A percentile compares a stretch with the other conserved stretches of the same genome.
Conservation (phyloP, 2,888 invertebrate genomes). For the Atrina japonica region DNA sequence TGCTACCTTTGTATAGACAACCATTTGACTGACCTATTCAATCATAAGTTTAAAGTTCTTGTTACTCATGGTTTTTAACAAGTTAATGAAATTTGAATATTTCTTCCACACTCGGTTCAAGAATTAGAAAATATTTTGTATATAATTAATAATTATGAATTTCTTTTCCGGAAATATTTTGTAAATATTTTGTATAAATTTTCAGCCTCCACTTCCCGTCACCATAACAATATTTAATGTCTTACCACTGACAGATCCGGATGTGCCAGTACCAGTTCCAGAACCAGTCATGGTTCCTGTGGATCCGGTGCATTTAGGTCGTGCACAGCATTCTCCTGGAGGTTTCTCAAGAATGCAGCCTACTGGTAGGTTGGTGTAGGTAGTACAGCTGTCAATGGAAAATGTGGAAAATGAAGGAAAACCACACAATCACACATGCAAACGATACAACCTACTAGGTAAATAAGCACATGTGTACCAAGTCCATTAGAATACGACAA, state of each 20-base stretch:
- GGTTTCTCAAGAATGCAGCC: slow-evolving; percentile 57
- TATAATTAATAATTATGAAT: no score
- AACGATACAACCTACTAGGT: no score
- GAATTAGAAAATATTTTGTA: no score
- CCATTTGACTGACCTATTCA: slow-evolving; percentile 44
- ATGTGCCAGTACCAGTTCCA: slow-evolving; percentile 41
- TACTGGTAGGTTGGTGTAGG: slow-evolving; percentile 58
- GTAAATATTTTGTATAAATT: no score
- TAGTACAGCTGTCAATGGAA: slow-evolving; percentile 56
- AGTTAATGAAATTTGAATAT: no score
- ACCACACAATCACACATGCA: background rate
- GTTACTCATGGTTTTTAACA: background rate
- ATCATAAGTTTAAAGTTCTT: background rate
- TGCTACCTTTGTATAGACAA: slow-evolving; percentile 56
- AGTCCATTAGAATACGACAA: no score
- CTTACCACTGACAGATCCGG: slow-evolving; percentile 21
- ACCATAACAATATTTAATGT: slow-evolving; percentile 19
- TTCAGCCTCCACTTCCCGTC: slow-evolving; percentile 17
- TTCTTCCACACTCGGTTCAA: no score
- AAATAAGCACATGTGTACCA: no score
- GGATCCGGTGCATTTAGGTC: slow-evolving; percentile 51
- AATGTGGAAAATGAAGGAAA: background rate
- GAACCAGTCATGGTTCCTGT: slow-evolving; percentile 29
- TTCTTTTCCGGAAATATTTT: no score
- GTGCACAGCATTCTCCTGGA: slow-evolving; percentile 63